Conservation (phyloP, 2,797 vertebrate genomes). For the Iguana delicatissima region DNA sequence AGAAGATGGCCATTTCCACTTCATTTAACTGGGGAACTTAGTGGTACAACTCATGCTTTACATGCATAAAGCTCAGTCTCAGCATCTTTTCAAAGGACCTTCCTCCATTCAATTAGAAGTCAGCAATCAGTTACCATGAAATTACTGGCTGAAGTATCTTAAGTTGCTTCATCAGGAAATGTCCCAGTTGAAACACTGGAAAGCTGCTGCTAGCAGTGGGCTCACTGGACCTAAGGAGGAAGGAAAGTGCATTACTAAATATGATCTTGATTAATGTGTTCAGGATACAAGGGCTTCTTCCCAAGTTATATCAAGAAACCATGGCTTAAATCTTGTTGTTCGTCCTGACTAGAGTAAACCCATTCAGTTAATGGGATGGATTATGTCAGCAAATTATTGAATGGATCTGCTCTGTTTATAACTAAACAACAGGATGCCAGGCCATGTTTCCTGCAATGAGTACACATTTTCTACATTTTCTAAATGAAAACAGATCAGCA, state of each 20-base stretch:
- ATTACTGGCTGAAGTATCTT: neutral
- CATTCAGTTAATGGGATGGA: neutral
- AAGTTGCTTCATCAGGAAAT: neutral
- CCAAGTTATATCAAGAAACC: neutral
- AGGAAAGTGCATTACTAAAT: neutral
- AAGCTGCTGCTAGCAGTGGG: neutral
- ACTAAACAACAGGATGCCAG: neutral
- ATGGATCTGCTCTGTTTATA: too few relatives aligned
- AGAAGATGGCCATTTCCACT: neutral
- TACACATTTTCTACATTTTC: neutral
- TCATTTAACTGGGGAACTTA: neutral
- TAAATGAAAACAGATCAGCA: neutral
- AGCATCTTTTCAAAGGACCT: neutral
- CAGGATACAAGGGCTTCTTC: neutral
- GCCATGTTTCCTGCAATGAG: neutral
- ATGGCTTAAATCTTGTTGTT: neutral
- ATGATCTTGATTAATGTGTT: neutral
- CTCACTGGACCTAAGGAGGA: neutral
- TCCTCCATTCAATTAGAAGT: neutral
- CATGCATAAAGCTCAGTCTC: neutral
- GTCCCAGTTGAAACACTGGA: neutral
- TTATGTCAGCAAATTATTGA: too few relatives aligned
- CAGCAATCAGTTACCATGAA: neutral
- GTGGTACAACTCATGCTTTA: neutral
- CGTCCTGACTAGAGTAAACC: neutral